These are phyloP conservation scores for Chirona hameri DNA, from an alignment of 2,888 invertebrate species.

Conservation along the genomic window DNA sequence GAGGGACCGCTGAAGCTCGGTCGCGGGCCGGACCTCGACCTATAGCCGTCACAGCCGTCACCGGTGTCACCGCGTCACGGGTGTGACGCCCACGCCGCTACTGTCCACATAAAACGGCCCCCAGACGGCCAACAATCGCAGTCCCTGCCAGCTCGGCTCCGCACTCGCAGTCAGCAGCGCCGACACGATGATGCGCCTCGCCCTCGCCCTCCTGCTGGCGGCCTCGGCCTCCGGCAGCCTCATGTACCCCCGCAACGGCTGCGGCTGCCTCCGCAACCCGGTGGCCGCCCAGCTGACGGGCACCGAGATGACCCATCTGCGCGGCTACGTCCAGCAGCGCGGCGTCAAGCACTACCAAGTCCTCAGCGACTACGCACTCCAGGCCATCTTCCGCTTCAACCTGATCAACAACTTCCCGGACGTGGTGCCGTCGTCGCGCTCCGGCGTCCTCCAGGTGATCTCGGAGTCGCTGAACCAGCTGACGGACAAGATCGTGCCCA, in stretches of 20 bases:
- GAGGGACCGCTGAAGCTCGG: too few relatives aligned
- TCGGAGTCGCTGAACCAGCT: neutral
- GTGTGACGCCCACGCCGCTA: too few relatives aligned
- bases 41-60: too few relatives aligned
- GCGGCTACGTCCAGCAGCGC: neutral
- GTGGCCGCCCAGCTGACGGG: neutral
- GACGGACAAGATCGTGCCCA: neutral
- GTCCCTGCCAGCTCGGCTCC: too few relatives aligned
- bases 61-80: too few relatives aligned
- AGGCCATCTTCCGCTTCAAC: constrained; percentile 7
- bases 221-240: neutral
- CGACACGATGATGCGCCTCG: neutral
- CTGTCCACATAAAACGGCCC: too few relatives aligned
- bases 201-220: neutral
- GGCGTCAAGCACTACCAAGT: neutral
- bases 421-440: neutral
- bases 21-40: too few relatives aligned
- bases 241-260: neutral
- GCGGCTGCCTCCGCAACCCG: constrained; percentile 23
- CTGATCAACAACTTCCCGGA: constrained; percentile 12
- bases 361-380: neutral
- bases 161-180: too few relatives aligned
- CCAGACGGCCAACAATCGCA: too few relatives aligned
- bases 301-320: neutral
- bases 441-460: neutral